Percentiles rank a stretch among this genome's conserved stretches.
Evolutionary conservation across 2,797 vertebrate genomes (phyloP).

Genomic region (Lepilemur septentrionalis): DNA sequence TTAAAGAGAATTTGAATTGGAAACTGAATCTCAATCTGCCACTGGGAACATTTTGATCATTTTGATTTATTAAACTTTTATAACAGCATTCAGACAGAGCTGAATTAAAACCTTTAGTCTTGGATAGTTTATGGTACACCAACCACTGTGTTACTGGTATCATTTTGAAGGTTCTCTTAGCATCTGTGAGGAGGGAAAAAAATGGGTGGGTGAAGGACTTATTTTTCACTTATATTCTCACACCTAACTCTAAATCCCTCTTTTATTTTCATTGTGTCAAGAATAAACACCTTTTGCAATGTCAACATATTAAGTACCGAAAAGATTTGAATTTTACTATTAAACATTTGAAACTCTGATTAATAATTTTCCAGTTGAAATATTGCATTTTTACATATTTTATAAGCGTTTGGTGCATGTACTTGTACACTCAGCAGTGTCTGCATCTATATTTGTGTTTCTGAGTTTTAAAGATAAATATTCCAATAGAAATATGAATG

Average conservation of each 20-base stretch:
- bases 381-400: background rate
- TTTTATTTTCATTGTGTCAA: conserved; percentile 61
- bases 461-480: conserved; percentile 36
- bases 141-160: conserved; percentile 60
- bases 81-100: conserved; percentile 84
- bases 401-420: background rate
- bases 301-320: background rate
- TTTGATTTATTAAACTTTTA: conserved; percentile 91
- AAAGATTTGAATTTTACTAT: background rate
- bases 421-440: background rate
- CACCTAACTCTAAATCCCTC: conserved; percentile 67
- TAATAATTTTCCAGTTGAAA: background rate
- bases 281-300: background rate
- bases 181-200: conserved; percentile 73
- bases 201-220: background rate
- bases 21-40: conserved; percentile 86
- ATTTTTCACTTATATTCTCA: conserved; percentile 59
- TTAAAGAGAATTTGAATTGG: conserved; percentile 88
- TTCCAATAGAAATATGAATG: conserved; percentile 35
- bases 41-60: conserved; percentile 89
- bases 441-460: background rate
- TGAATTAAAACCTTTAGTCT: conserved; percentile 85
- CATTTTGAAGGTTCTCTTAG: conserved; percentile 56
- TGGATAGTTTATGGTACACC: conserved; percentile 80
- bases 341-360: background rate